phyloP scores from a whole-genome alignment of 2,113 vertebrate species.

The Dendrocopos noguchii region DNA sequence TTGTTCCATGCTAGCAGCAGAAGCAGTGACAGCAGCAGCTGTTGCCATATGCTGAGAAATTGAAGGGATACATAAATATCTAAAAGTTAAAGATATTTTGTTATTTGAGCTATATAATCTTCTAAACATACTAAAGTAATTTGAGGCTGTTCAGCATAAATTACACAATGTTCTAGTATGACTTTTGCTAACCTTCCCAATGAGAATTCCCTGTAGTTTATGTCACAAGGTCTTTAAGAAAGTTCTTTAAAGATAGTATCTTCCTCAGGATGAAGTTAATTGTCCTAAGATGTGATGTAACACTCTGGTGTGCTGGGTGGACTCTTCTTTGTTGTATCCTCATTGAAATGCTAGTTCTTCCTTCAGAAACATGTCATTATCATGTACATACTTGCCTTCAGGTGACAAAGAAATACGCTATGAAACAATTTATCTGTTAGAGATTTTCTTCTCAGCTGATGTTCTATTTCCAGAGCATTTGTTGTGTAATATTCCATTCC shows the following conservation, averaged over 20 bases:
- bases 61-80: neutral
- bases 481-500: neutral
- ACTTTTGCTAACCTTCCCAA: neutral
- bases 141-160: neutral
- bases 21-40: neutral
- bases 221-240: neutral
- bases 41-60: neutral
- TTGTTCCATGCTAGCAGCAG: neutral
- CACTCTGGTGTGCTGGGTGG: neutral
- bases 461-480: neutral
- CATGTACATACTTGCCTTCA: neutral
- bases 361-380: neutral
- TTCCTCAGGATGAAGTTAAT: neutral
- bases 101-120: neutral
- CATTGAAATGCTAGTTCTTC: neutral
- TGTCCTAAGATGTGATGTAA: neutral
- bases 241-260: neutral
- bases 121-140: neutral
- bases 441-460: neutral
- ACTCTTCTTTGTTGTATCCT: neutral
- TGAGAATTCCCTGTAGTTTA: neutral
- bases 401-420: neutral
- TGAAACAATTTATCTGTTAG: neutral
- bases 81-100: neutral
- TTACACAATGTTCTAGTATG: neutral